A percentile compares a stretch with the other conserved stretches of the same genome.
phyloP scores from a whole-genome alignment of 2,113 vertebrate species.

The Seriola rivoliana region DNA sequence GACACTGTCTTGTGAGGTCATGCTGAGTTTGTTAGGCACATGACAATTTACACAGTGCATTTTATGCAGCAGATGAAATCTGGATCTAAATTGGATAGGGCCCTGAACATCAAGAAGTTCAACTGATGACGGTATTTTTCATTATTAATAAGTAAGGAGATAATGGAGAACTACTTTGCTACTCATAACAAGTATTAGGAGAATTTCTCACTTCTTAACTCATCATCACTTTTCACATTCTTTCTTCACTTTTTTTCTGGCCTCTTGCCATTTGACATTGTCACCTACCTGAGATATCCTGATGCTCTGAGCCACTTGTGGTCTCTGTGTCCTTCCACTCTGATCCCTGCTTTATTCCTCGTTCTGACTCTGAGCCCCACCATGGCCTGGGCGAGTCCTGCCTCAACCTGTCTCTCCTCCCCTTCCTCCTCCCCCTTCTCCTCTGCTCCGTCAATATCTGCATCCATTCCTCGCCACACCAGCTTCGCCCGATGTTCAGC shows the following conservation, averaged over 20 bases:
- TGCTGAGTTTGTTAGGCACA: constrained; percentile 57
- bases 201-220: neutral
- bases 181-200: neutral
- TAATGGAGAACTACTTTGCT: neutral
- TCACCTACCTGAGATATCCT: constrained; percentile 70
- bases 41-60: constrained; percentile 49
- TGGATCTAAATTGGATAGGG: neutral
- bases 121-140: neutral
- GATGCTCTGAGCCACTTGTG: constrained; percentile 68
- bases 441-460: constrained; percentile 63
- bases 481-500: constrained; percentile 87
- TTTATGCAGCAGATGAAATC: neutral
- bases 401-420: constrained; percentile 74
- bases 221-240: constrained; percentile 17
- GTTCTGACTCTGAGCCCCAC: constrained; percentile 85
- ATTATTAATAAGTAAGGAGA: neutral
- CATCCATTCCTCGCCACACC: constrained; percentile 85
- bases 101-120: neutral
- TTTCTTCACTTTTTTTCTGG: constrained; percentile 1
- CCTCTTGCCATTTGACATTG: neutral
- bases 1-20: constrained; percentile 53
- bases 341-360: constrained; percentile 72
- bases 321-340: constrained; percentile 59
- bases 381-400: constrained; percentile 85
- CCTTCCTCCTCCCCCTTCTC: constrained; percentile 83